Base-by-base conservation (phyloP, 2,888 invertebrate genomes). In the Adineta ricciae region DNA sequence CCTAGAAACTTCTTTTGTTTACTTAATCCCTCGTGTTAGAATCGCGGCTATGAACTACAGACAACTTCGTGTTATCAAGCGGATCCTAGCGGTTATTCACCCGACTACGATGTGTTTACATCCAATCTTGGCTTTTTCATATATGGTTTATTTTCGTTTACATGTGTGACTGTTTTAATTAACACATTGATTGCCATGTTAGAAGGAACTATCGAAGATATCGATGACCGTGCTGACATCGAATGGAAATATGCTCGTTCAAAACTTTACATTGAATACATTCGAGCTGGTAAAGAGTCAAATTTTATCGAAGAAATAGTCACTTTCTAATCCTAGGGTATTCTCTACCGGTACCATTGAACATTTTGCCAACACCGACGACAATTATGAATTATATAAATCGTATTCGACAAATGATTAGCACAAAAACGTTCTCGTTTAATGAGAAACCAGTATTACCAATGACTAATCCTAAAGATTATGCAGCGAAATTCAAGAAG, bases 151-250 rank as follows among this genome's bases (percentile, higher is more conserved):
- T 92, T 91, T 88, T 91, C 91, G 87, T 89, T 90, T 86, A 89
- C 90, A 83, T 90, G 90, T 82, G 91, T 92, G 50, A 91, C 91
- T 82, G 91, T 92, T 1, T 88, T 90, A 16, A 89, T 94, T 86
- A 94, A 94, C 89, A 94, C 94, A 94, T 87, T 90, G 14, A 93
- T 94, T 88, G 94, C 94, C 9, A 89, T 90, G 88, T 93, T 94
- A 93, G 93, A 93, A 0, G 93, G 93, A 87, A 93, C 93, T 0
- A 93, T 93, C 88, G 93, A 93, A 27, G 1, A 27, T 27, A 64
- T 64, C 32, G 64, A 64, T 64, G 32, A 73, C 32, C 88, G 89
- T 50, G 89, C 89, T 7, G 90, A 90, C 86, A 89, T 89, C 7
- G 90, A 90, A 85, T 90, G 90, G 90, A 90, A 90, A 86, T 90